Conservation (phyloP, 2,797 vertebrate species). For the Mus minutoides region DNA sequence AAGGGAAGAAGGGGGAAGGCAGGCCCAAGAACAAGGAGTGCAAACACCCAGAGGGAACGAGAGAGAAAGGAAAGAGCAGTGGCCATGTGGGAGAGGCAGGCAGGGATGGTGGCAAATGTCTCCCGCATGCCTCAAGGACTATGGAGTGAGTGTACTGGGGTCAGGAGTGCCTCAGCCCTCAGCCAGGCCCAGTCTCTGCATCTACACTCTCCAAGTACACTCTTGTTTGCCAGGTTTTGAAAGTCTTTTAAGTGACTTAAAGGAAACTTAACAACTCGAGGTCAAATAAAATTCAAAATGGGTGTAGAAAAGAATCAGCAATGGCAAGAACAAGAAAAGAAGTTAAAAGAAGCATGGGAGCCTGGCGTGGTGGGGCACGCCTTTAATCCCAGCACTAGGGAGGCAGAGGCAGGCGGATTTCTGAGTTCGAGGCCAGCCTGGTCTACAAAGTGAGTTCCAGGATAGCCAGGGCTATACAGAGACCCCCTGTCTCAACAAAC, state of each 20-base stretch:
- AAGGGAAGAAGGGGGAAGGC: not conserved
- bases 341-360: not conserved
- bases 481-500: no score
- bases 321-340: not conserved
- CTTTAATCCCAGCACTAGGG: no score
- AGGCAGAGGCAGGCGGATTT: no score
- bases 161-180: not conserved
- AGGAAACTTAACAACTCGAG: not conserved
- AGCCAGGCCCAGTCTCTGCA: not conserved
- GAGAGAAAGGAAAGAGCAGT: not conserved
- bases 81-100: not conserved
- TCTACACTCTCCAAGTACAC: not conserved
- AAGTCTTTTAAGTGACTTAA: constrained; percentile 17
- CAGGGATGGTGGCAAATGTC: not conserved
- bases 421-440: no score
- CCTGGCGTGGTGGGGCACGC: no score
- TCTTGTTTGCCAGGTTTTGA: constrained; percentile 4
- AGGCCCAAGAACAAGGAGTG: not conserved
- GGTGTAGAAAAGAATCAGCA: not conserved
- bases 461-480: no score
- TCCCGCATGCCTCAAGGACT: no score
- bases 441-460: no score
- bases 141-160: not conserved
- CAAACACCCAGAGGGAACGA: no score
- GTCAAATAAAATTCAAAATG: constrained; percentile 48